Base-by-base conservation (phyloP, 2,888 invertebrate species). In the Hemaris fuciformis region DNA sequence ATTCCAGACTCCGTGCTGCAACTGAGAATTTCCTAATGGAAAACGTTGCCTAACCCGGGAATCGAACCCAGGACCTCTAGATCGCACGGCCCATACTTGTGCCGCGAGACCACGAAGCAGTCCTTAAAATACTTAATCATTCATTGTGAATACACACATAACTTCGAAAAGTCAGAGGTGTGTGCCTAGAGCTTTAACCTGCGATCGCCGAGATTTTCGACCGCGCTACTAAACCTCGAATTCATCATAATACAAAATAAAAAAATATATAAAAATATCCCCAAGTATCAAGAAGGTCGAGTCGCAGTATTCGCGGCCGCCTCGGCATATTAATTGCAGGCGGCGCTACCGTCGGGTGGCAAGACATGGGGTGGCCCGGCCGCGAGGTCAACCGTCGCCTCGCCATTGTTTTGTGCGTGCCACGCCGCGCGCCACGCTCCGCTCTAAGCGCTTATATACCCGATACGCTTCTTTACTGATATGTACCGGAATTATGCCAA, bases 251-350 rank as follows among this genome's bases (percentile, higher is more conserved):
- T 23, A 6, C 10, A 22, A 13, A 20, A 0, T 23, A 4, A 2
- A 22, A 25, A 38, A 59, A 15, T 8, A 45, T 25, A n/a, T 61
- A 62, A 59, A 59, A 70, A 62, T 63, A 63, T 69, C 58, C 57
- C 22, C 60, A 78, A 88, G 82, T 75, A 83, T 74, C 84, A 84
- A 85, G 64, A 41, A 15, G 0, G 1, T 0, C 48, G 18, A 8
- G 65, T 72, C 81, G 69, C 59, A 2, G 74, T 83, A 80, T 72
- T 80, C 90, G 92, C 91, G 91, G 91, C 85, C 87, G 89, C 87
- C 90, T 90, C 89, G 89, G 92, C 91, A 91, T 92, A 92, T 92
- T 92, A 92, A 92, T 92, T 92, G 92, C 92, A 91, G 90, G 91
- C 92, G 91, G 91, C 87, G 90, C 91, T 89, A 90, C 90, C 89